phyloP scores from a whole-genome alignment of 2,113 vertebrate species.

The Xyliphius kryptos region DNA sequence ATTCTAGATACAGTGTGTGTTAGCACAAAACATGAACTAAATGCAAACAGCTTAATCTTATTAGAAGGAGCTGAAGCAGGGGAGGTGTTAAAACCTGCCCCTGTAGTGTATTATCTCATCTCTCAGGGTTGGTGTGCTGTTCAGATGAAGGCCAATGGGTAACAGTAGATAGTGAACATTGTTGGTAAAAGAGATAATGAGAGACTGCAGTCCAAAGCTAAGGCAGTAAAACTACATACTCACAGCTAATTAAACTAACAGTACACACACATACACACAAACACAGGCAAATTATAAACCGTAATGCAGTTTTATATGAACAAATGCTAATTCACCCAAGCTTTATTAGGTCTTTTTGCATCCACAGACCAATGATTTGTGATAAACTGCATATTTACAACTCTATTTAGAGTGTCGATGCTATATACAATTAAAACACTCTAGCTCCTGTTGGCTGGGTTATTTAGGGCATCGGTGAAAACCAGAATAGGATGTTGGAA shows the following conservation, averaged over 20 bases:
- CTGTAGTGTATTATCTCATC: conserved; percentile 38
- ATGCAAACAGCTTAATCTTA: no score
- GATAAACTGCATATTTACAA: conserved; percentile 36
- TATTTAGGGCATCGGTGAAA: no score
- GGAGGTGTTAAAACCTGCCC: no score
- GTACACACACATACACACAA: conserved; percentile 11
- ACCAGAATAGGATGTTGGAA: no score
- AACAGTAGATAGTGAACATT: no score
- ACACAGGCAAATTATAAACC: conserved; percentile 15
- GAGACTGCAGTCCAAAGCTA: conserved; percentile 5
- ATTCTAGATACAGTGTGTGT: no score
- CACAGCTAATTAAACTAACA: conserved; percentile 35
- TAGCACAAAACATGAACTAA: no score
- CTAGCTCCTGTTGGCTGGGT: no score
- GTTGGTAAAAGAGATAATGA: conserved; percentile 36
- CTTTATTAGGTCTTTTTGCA: not conserved
- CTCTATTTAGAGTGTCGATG: conserved; percentile 19
- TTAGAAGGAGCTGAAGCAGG: no score
- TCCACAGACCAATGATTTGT: conserved; percentile 21
- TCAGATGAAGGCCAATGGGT: no score
- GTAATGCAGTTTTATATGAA: no score
- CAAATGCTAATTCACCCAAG: conserved; percentile 4
- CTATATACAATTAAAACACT: not conserved
- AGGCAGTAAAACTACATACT: conserved; percentile 36
- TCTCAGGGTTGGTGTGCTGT: conserved; percentile 20